phyloP scores from a whole-genome alignment of 2,888 invertebrate genomes.

The Hymenopus coronatus region DNA sequence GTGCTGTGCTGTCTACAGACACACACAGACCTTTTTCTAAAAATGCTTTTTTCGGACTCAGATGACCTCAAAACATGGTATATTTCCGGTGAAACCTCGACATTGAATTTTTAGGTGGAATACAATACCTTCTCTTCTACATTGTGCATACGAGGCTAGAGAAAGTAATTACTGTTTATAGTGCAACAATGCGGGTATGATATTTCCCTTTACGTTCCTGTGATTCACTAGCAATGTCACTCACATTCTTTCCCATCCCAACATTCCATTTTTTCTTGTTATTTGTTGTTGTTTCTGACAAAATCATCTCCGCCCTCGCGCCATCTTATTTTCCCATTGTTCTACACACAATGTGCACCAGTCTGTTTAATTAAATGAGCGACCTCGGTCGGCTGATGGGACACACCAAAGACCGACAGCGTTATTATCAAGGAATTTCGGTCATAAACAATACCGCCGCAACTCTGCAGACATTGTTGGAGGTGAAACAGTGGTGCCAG shows the following conservation, averaged over 20 bases:
- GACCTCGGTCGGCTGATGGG: not conserved
- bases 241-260: not conserved
- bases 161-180: not conserved
- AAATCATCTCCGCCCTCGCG: conserved; percentile 6
- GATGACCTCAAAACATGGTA: too few species aligned
- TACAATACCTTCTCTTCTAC: too few species aligned
- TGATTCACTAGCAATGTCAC: not conserved
- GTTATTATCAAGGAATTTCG: not conserved
- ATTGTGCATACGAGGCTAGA: too few species aligned
- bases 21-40: too few species aligned
- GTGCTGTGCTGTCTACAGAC: too few species aligned
- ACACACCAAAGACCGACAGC: not conserved
- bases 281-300: conserved; percentile 10
- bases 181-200: not conserved
- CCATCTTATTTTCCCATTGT: not conserved
- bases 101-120: too few species aligned
- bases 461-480: too few species aligned
- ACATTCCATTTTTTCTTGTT: not conserved
- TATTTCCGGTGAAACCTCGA: too few species aligned
- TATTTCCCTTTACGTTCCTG: not conserved
- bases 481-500: not conserved
- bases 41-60: too few species aligned
- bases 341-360: not conserved
- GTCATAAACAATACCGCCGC: not conserved
- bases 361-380: not conserved